A percentile compares a stretch with the other conserved stretches of the same genome.
Evolutionary conservation across 2,113 vertebrate species (phyloP).

Genomic region (Nerophis ophidion): DNA sequence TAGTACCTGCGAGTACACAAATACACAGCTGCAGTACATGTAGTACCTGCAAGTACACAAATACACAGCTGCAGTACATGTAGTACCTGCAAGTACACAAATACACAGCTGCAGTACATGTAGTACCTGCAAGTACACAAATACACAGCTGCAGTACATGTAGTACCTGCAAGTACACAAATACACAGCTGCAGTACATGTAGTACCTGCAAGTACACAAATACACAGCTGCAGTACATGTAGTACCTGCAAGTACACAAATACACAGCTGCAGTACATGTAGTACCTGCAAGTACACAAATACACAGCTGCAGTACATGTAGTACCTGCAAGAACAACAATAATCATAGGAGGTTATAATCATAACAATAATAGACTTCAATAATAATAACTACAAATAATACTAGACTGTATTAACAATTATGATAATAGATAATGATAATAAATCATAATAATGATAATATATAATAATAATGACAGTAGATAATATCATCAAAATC

Average conservation of each 20-base stretch:
- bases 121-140: constrained; percentile 69
- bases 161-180: constrained; percentile 67
- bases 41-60: constrained; percentile 69
- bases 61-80: constrained; percentile 76
- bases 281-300: constrained; percentile 69
- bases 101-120: constrained; percentile 84
- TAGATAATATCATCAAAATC: too few relatives aligned
- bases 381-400: too few relatives aligned
- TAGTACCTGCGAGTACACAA: constrained; percentile 67
- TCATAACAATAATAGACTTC: too few relatives aligned
- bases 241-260: constrained; percentile 67
- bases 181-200: constrained; percentile 84
- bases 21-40: constrained; percentile 84
- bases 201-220: constrained; percentile 69
- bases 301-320: constrained; percentile 76
- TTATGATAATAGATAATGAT: too few relatives aligned
- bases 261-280: constrained; percentile 84
- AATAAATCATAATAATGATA: too few relatives aligned
- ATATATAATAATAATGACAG: too few relatives aligned
- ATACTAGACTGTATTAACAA: too few relatives aligned
- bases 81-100: constrained; percentile 67
- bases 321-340: constrained; percentile 29
- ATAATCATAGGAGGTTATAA: too few relatives aligned
- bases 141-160: constrained; percentile 76
- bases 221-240: constrained; percentile 76